Evolutionary conservation across 2,888 invertebrate species (phyloP).

Genomic region (Agrypnus murinus): DNA sequence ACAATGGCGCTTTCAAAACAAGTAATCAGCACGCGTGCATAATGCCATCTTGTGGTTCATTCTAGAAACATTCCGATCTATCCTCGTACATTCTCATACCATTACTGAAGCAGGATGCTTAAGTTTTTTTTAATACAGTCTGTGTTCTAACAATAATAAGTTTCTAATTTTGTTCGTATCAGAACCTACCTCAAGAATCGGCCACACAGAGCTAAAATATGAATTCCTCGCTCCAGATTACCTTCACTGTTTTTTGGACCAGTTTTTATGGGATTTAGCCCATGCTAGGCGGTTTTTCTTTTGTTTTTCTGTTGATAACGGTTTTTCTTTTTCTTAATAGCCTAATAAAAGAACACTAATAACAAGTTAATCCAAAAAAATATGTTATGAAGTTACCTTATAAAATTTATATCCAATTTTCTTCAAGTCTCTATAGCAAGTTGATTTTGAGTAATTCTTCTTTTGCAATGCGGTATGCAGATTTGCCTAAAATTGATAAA

Average conservation of each 20-base stretch:
- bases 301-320: background rate
- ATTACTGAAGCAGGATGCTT: conserved; percentile 1
- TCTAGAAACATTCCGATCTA: no score
- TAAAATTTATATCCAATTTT: background rate
- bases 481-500: no score
- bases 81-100: conserved; percentile 7
- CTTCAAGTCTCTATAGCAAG: background rate
- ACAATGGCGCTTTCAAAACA: no score
- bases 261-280: no score
- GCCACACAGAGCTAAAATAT: background rate
- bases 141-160: background rate
- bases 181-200: background rate
- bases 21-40: no score
- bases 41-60: no score
- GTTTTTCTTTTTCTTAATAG: background rate
- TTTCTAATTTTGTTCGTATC: background rate
- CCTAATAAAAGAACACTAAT: no score
- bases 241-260: no score
- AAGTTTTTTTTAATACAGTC: background rate
- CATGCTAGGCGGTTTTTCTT: no score
- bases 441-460: background rate
- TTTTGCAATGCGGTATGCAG: no score
- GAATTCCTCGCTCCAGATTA: background rate
- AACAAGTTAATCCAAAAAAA: no score
- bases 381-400: no score